Conservation (phyloP, 2,113 vertebrate genomes). For the Thermophis baileyi region DNA sequence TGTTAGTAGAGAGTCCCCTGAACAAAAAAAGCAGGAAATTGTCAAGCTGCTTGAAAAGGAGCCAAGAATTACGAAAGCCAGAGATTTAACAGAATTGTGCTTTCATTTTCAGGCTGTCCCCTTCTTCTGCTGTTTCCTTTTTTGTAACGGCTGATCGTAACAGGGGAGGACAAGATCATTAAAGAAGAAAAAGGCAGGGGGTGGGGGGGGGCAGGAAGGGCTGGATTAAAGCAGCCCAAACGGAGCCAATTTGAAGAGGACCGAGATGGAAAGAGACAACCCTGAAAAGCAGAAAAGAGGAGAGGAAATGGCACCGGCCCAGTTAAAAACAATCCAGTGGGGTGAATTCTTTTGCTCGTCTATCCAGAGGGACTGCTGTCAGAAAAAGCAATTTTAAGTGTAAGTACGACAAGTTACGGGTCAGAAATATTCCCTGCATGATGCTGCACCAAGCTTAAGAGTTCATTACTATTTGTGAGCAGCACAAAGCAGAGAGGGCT, state of each 20-base stretch:
- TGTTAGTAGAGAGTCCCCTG: not conserved
- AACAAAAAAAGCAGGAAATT: not conserved
- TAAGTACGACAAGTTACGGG: not conserved
- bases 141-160: not conserved
- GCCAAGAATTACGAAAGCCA: not conserved
- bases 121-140: not conserved
- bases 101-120: not conserved
- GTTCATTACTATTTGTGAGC: not conserved
- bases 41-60: not conserved
- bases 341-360: not conserved
- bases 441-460: not conserved
- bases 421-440: not conserved
- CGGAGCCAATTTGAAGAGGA: not conserved
- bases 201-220: too few relatives aligned
- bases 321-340: too few relatives aligned
- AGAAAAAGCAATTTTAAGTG: not conserved
- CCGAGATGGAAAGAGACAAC: not conserved
- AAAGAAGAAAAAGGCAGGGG: not conserved
- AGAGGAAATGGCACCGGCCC: not conserved
- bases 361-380: not conserved
- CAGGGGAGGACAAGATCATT: not conserved
- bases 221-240: not conserved
- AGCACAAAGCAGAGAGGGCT: not conserved
- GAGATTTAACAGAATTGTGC: not conserved
- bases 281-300: not conserved